Base-by-base conservation (phyloP, 2,113 vertebrate genomes). In the Stigmatopora argus region DNA sequence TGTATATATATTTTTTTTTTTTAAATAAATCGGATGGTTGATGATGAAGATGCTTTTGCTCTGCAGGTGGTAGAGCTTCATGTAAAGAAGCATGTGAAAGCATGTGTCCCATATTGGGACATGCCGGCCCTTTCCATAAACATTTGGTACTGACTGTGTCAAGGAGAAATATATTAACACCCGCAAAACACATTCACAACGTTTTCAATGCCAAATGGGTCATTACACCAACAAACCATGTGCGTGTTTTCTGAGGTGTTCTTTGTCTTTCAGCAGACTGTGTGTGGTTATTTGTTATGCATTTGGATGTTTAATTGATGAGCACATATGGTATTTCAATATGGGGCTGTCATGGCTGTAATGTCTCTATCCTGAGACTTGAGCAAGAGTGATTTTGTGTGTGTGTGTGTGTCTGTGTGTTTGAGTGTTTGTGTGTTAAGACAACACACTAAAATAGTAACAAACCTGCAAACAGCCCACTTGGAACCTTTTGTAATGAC, bases 131-230 rank as follows among this genome's bases (percentile, higher is more conserved):
- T 51, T 10, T 23, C 19, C 12, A 23, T 23, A 55, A 23, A 55
- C 52, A 21, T 15, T 56, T 34, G 82, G 69, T 70, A 66, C 64
- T 81, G 71, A 69, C 48, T 67, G 70, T 81, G 80, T 84, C 77
- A 76, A 62, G 41, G 62, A 83, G 75, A 73, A 81, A 84, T 83
- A 78, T 68, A 83, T 71, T 70, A 74, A 72, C 79, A 77, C 72
- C 72, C n/a, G 52, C 6, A 61, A 67, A 65, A 80, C 71, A 69
- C 77, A 75, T 81, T 70, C 84, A 85, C 81, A 84, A 85, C 83
- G 75, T 79, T 75, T 77, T 84, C 84, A 85, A 84, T 87, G 87
- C 85, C 85, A 89, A 87, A 84, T 84, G 85, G 85, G 83, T 87
- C 83, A 86, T 89, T 83, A 86, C 71, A 78, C 77, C 71, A 72